Evolutionary conservation across 2,888 invertebrate species (phyloP).

Genomic region (Leucozona laternaria): DNA sequence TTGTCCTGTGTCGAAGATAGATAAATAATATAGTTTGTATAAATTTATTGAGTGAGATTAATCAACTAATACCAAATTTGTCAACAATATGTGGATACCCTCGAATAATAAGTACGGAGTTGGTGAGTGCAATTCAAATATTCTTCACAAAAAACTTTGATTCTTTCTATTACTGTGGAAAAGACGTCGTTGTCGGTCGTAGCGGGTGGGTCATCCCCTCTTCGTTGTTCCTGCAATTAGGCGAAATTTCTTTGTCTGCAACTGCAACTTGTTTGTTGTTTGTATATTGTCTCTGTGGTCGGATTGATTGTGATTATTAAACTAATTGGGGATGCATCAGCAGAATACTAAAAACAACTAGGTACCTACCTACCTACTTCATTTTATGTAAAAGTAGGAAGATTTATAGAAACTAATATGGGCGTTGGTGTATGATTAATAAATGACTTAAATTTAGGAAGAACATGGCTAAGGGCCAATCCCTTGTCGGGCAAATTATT

Average conservation of each 20-base stretch:
- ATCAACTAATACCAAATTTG: constrained; percentile 16
- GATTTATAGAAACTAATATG: constrained; percentile 1
- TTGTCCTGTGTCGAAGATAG: constrained; percentile 27
- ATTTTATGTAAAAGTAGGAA: background rate
- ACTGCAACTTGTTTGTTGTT: constrained; percentile 44
- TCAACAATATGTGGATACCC: constrained; percentile 82
- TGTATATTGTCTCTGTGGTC: background rate
- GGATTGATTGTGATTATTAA: background rate
- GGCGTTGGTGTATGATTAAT: constrained; percentile 54
- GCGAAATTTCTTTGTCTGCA: constrained; percentile 66
- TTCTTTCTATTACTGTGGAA: background rate
- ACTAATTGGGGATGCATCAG: background rate
- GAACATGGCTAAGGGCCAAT: background rate
- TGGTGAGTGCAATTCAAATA: constrained; percentile 79
- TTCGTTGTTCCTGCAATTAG: constrained; percentile 29
- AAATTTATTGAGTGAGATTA: constrained; percentile 30
- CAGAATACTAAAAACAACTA: background rate
- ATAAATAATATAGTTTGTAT: constrained; percentile 21
- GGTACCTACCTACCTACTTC: background rate
- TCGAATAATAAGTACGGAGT: constrained; percentile 84
- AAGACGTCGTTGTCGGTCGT: background rate
- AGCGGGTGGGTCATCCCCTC: constrained; percentile 40
- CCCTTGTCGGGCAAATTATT: background rate
- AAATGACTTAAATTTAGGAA: constrained; percentile 37
- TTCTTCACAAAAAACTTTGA: background rate